Percentiles rank a stretch among this genome's conserved stretches.
These are phyloP conservation scores for Sylvia borin DNA, from an alignment of 2,797 vertebrate species.

Conservation along the genomic window DNA sequence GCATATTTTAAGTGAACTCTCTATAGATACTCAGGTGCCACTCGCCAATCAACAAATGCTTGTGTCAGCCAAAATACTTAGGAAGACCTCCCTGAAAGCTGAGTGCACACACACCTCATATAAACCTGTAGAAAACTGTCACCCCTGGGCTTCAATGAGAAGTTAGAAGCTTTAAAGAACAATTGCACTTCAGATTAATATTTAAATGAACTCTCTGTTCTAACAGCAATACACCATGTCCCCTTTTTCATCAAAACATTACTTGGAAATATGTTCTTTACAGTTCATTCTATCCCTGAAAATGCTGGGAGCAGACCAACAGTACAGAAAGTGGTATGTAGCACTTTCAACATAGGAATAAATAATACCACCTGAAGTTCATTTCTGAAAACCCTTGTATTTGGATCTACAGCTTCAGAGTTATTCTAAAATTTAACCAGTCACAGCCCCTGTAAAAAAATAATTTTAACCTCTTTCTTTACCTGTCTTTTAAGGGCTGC, in stretches of 20 bases:
- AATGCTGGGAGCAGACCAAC: neutral
- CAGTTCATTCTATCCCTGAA: neutral
- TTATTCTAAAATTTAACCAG: neutral
- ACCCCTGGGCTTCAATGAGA: neutral
- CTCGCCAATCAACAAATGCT: neutral
- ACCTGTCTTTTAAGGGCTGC: neutral
- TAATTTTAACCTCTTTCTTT: neutral
- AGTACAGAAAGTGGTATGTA: neutral
- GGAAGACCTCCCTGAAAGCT: neutral
- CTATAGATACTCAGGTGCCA: neutral
- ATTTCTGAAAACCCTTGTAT: neutral
- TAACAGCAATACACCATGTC: neutral
- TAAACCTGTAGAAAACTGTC: neutral
- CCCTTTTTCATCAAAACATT: neutral
- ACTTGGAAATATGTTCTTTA: neutral
- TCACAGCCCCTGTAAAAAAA: neutral
- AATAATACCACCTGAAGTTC: neutral
- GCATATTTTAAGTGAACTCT: neutral
- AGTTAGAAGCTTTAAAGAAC: neutral
- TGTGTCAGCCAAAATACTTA: neutral
- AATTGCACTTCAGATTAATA: neutral
- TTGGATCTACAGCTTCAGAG: neutral
- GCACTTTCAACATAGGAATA: neutral
- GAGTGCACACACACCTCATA: neutral
- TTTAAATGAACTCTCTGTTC: neutral